These are phyloP conservation scores for Whitmania pigra DNA, from an alignment of 1,140 invertebrate species.

Conservation along the genomic window DNA sequence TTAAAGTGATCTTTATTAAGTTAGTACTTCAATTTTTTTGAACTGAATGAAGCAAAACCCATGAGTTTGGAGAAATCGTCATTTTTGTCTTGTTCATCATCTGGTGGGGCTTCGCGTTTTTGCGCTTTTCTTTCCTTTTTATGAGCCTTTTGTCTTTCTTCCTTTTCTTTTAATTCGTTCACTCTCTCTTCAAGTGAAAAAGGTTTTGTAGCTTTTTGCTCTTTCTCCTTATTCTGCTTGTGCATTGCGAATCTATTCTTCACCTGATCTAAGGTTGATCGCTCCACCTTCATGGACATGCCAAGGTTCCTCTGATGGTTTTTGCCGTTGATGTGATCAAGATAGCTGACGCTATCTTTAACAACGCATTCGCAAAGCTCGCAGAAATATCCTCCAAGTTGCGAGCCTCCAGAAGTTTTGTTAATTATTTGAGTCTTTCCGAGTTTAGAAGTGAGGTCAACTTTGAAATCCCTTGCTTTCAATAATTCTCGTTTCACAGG, in stretches of 20 bases:
- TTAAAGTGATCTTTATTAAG: too few relatives aligned
- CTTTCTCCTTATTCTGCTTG: conserved; percentile 86
- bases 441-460: conserved; percentile 86
- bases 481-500: conserved; percentile 81
- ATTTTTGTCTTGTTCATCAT: conserved; percentile 47
- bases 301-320: conserved; percentile 97
- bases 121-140: conserved; percentile 77
- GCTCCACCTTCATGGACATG: conserved; percentile 97
- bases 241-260: conserved; percentile 83
- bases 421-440: conserved; percentile 96
- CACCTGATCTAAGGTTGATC: conserved; percentile 86
- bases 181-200: conserved; percentile 83
- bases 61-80: conserved; percentile 81
- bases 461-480: conserved; percentile 85
- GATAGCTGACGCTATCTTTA: conserved; percentile 97
- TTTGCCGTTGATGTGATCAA: conserved; percentile 99
- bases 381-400: conserved; percentile 90
- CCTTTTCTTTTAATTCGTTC: conserved; percentile 89
- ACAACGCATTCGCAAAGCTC: conserved; percentile 99
- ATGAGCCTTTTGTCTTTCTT: conserved; percentile 84
- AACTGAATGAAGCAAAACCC: conserved; percentile 92
- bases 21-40: conserved; percentile 58
- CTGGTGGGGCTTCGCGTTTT: conserved; percentile 63
- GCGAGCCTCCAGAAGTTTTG: conserved; percentile 88
- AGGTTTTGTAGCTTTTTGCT: conserved; percentile 54